Evolutionary conservation across 2,797 vertebrate genomes (phyloP), one percentile per base, ranked within the genome.

Genomic region (Peromyscus eremicus): DNA sequence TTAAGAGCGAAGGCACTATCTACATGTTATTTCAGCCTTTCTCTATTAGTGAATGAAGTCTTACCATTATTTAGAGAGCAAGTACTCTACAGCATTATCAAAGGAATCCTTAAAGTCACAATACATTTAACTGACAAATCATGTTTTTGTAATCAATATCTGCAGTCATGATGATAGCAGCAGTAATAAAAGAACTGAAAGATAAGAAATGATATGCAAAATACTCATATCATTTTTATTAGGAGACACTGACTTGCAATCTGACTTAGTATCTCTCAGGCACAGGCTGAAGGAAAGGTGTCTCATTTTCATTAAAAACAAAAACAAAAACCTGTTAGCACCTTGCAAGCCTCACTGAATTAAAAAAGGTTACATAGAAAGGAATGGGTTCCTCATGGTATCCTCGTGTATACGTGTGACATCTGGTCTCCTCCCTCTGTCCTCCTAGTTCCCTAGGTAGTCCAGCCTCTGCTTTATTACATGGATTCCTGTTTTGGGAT

Each of bases 191-290:
- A 79, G 7, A 89, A 92, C 34, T 55, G 43, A 71, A 75, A n/a
- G 55, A 85, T 21, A 91, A 90, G 81, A 10, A 92, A 2, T 34
- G 6, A 73, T 81, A 7, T 16, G 34, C 2, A 94, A 89, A 87
- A 93, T 83, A 76, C 62, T 86, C 71, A 84, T 10, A 62, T n/a
- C 62, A 89, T n/a, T 96, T 68, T 70, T 89, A 55, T 83, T 52
- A 57, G 64, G 80, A 91, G 46, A 95, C 17, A 84, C 71, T 86
- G 40, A 95, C 70, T 91, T 89, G 17, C 79, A 95, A 91, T 71
- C 52, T 85, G 64, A 84, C n/a, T 76, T 43, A 64, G 71, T 83
- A 71, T 91, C 27, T 89, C 94, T 84, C 29, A 91, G 40, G 34
- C 73, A 93, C 7, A 92, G 23, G 29, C 14, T 90, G 11, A 96